These are phyloP conservation scores for Megalops atlanticus DNA, from an alignment of 2,113 vertebrate genomes.

Conservation along the genomic window DNA sequence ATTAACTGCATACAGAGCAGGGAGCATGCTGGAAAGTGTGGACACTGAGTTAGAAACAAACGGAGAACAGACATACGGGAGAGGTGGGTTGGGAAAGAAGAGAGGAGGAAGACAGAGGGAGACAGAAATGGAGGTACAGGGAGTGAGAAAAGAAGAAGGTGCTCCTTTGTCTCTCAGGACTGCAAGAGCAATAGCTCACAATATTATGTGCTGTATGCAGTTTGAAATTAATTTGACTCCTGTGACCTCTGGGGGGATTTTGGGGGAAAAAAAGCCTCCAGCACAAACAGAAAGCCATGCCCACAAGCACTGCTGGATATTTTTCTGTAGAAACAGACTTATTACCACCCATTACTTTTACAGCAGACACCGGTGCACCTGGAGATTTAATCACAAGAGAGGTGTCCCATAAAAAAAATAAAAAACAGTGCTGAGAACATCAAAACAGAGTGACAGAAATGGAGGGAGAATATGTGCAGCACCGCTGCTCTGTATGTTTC, in stretches of 20 bases:
- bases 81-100: no score
- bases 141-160: no score
- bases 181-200: no score
- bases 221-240: no score
- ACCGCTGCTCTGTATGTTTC: not conserved
- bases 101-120: no score
- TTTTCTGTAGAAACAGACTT: not conserved
- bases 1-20: no score
- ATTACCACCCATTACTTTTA: not conserved
- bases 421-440: not conserved
- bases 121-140: no score
- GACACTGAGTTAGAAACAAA: no score
- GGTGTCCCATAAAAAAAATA: not conserved
- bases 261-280: not conserved
- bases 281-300: not conserved
- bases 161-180: no score
- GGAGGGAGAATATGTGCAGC: not conserved
- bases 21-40: no score
- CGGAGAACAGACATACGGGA: no score
- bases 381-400: not conserved
- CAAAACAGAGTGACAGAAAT: not conserved
- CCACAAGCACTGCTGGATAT: not conserved
- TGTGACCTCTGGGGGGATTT: not conserved
- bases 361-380: not conserved
- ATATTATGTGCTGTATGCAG: no score